These are phyloP conservation scores for Craterocephalus amniculus DNA, from an alignment of 2,797 vertebrate species.

Conservation along the genomic window DNA sequence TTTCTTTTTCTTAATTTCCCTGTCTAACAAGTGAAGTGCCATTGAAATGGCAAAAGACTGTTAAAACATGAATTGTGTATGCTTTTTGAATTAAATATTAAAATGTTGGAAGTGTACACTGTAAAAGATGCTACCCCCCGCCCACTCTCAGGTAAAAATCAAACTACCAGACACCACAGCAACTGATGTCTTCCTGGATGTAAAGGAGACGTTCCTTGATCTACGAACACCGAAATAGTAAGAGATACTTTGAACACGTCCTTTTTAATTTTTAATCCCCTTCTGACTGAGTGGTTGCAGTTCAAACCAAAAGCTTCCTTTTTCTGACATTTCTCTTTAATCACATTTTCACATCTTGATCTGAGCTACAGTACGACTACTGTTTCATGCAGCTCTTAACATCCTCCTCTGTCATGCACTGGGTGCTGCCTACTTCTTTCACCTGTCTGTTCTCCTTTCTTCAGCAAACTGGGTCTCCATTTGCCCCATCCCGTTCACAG, in stretches of 20 bases:
- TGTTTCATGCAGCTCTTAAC: slow-evolving; percentile 18
- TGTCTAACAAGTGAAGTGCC: background rate
- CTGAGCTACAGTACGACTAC: slow-evolving; percentile 30
- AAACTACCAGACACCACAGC: slow-evolving; percentile 87
- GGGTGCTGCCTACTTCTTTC: background rate
- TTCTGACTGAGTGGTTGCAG: slow-evolving; percentile 7
- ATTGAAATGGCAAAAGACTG: background rate
- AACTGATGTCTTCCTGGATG: slow-evolving; percentile 87
- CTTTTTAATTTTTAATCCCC: slow-evolving; percentile 41
- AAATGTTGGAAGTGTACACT: background rate
- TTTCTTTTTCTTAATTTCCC: background rate
- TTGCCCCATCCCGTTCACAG: slow-evolving; percentile 88
- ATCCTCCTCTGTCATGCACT: background rate
- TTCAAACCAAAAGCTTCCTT: slow-evolving; percentile 19
- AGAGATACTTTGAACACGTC: slow-evolving; percentile 62
- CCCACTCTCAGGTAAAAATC: slow-evolving; percentile 85
- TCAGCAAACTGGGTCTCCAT: slow-evolving; percentile 91
- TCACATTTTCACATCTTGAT: slow-evolving; percentile 22
- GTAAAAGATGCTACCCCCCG: slow-evolving; percentile 8
- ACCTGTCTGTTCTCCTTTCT: slow-evolving; percentile 10
- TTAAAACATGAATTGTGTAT: background rate
- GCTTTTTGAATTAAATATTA: background rate
- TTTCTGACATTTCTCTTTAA: slow-evolving; percentile 39
- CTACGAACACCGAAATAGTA: slow-evolving; percentile 91
- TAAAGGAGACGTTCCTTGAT: slow-evolving; percentile 89